These are phyloP conservation scores for Orbicella faveolata DNA, from an alignment of 64 coral and sea anemone genomes.

Conservation along the genomic window DNA sequence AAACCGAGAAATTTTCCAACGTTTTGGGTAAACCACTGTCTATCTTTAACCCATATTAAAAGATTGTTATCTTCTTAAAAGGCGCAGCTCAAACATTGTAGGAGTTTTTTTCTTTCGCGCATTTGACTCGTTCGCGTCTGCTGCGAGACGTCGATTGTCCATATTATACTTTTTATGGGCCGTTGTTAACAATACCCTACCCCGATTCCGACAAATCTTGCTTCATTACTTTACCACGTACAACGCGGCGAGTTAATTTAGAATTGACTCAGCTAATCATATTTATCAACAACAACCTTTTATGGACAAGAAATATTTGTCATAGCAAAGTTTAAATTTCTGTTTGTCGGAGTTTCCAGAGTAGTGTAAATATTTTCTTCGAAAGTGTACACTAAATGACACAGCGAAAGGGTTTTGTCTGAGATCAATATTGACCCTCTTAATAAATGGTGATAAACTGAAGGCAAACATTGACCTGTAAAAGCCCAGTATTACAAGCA, in stretches of 20 bases:
- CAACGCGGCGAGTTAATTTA: not conserved
- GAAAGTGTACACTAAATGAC: not conserved
- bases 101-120: not conserved
- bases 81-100: not conserved
- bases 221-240: not conserved
- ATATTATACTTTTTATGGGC: not conserved
- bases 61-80: not conserved
- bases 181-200: not conserved
- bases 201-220: not conserved
- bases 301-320: conserved; percentile 16
- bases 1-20: not conserved
- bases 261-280: not conserved
- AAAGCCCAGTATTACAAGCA: not conserved
- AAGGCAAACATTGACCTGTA: not conserved
- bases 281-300: conserved; percentile 9
- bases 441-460: not conserved
- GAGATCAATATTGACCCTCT: conserved; percentile 12
- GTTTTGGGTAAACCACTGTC: not conserved
- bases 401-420: not conserved
- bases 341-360: not conserved
- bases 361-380: not conserved
- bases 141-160: not conserved
- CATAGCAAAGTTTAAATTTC: not conserved
- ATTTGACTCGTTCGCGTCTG: not conserved
- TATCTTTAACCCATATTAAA: not conserved